Evolutionary conservation across 1,140 invertebrate species (phyloP), one percentile per base, ranked within the genome.

Genomic region (Diabrotica virgifera): DNA sequence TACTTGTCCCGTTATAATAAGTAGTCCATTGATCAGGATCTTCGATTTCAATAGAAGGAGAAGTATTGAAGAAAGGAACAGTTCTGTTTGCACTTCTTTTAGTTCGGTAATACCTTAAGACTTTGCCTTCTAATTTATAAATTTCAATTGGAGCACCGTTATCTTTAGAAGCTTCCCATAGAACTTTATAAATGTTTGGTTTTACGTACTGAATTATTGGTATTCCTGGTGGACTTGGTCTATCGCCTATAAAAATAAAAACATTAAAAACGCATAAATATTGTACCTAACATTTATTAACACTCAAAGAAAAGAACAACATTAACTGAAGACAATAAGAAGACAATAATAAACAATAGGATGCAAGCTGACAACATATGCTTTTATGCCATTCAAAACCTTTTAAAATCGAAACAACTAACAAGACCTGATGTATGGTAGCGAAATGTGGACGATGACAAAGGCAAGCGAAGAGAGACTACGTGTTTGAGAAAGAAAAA

Each of bases 1-100:
- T 79, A 85, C 88, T 85, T 38, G 89, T 89, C 57, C 91, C 93
- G 77, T 95, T 96, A 74, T 94, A 95, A 36, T 89, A 86, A 6
- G 87, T 73, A 50, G 82, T 82, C 86, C 93, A 93, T 10, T 85
- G 70, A 38, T 59, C 59, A 10, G 64, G 61, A 40, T 71, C 69
- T 55, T 74, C 82, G 64, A 86, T 83, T 59, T 82, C 80, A 12
- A 83, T 68, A 13, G 73, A 71, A 5, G 81, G 73, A 1, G 74
- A 69, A 14, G 69, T 71, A 60, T 64, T 76, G 36, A 74, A 62
- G 60, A 70, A 75, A 63, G 71, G 77, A 9, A 71, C 72, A 9
- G 72, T 75, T 52, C 74, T 52, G 61, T 77, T 75, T 7, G 73
- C 75, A 60, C 73, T 75, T 51, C 76, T 69, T 67, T 76, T 77